Evolutionary conservation across 1,140 invertebrate species (phyloP).

Genomic region (Leguminivora glycinivorella): DNA sequence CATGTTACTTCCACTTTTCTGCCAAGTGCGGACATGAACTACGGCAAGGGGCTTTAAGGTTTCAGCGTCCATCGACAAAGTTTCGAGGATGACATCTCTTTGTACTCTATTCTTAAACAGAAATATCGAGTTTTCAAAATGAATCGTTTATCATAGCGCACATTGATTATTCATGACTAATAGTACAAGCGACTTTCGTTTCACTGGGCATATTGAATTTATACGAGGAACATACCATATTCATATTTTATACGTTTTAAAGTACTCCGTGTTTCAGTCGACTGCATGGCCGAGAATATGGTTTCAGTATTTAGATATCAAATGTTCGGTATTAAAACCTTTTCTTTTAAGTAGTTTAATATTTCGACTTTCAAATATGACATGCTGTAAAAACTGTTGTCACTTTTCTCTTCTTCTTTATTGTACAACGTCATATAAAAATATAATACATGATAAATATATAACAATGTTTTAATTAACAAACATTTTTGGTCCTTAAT

Average conservation of each 20-base stretch:
- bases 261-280: not conserved
- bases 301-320: conserved; percentile 9
- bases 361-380: too few species aligned
- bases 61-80: conserved; percentile 73
- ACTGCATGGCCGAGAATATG: conserved; percentile 4
- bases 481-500: too few species aligned
- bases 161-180: conserved; percentile 70
- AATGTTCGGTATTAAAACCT: too few species aligned
- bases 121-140: conserved; percentile 64
- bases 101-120: conserved; percentile 58
- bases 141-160: conserved; percentile 6
- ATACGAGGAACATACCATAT: not conserved
- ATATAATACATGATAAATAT: too few species aligned
- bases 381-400: too few species aligned
- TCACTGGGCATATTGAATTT: not conserved
- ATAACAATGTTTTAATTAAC: too few species aligned
- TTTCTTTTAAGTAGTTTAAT: too few species aligned
- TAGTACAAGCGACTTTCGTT: conserved; percentile 54
- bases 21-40: conserved; percentile 65
- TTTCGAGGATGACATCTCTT: conserved; percentile 73
- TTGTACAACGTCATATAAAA: too few species aligned
- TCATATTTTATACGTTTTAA: conserved; percentile 11
- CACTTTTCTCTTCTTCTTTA: too few species aligned
- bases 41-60: conserved; percentile 65
- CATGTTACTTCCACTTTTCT: conserved; percentile 72